Conservation (phyloP, 2,113 vertebrate species). For the Hyla sarda region DNA sequence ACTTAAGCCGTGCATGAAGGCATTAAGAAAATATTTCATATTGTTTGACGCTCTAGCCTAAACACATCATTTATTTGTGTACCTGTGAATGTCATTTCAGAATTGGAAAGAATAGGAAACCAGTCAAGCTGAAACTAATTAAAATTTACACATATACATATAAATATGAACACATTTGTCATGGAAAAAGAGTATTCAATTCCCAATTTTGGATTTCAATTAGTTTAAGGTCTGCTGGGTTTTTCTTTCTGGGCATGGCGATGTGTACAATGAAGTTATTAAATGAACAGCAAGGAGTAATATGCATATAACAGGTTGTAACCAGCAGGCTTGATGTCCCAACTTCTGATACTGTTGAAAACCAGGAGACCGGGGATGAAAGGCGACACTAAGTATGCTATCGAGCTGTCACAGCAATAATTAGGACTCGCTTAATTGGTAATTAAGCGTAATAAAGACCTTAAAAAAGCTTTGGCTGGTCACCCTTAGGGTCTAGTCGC, state of each 20-base stretch:
- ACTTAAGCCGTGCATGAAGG: slow-evolving; percentile 7
- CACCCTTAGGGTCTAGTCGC: too few species aligned
- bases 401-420: slow-evolving; percentile 26
- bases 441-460: slow-evolving; percentile 20
- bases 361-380: neutral
- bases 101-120: slow-evolving; percentile 40
- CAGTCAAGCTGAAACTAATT: slow-evolving; percentile 56
- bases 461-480: slow-evolving; percentile 6
- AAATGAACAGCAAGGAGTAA: slow-evolving; percentile 48
- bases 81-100: slow-evolving; percentile 48
- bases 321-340: slow-evolving; percentile 20
- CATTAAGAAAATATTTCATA: slow-evolving; percentile 23
- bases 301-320: slow-evolving; percentile 37
- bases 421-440: slow-evolving; percentile 27
- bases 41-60: slow-evolving; percentile 26
- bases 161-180: slow-evolving; percentile 58
- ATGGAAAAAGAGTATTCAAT: slow-evolving; percentile 49
- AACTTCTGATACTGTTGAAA: neutral
- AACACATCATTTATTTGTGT: slow-evolving; percentile 39
- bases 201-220: slow-evolving; percentile 57
- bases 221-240: slow-evolving; percentile 56
- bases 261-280: slow-evolving; percentile 54
- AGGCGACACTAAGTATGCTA: slow-evolving; percentile 2
- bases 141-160: slow-evolving; percentile 51
- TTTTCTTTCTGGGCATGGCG: slow-evolving; percentile 47